Percentiles rank a stretch among this genome's conserved stretches.
Evolutionary conservation across 1,140 invertebrate genomes (phyloP).

Genomic region (Dendrolimus punctatus): DNA sequence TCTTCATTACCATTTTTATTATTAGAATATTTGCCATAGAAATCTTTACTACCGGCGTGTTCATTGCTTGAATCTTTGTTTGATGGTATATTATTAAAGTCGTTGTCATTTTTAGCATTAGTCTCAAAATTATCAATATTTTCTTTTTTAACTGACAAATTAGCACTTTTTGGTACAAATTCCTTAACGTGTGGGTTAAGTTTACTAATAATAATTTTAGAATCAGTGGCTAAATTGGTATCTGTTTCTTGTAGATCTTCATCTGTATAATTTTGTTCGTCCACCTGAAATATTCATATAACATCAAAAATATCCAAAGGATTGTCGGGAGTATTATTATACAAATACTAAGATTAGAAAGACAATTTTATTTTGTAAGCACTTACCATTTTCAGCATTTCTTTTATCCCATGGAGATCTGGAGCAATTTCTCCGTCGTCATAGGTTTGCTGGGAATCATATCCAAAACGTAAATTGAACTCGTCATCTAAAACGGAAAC

Average conservation of each 20-base stretch:
- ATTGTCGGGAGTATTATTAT: no score
- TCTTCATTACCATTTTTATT: no score
- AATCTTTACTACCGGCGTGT: no score
- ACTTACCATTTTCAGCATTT: constrained; percentile 33
- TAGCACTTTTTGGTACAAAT: constrained; percentile 27
- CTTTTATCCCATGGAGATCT: constrained; percentile 9
- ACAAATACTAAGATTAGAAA: no score
- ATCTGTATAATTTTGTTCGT: neutral
- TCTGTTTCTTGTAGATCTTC: no score
- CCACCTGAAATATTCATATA: neutral
- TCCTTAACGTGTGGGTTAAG: constrained; percentile 38
- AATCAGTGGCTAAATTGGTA: neutral
- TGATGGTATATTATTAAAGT: neutral
- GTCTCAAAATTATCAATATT: constrained; percentile 2
- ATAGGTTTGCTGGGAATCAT: no score
- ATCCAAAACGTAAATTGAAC: no score
- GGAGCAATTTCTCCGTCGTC: neutral
- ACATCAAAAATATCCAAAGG: no score
- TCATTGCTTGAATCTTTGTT: no score
- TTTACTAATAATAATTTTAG: constrained; percentile 28
- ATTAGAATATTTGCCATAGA: no score
- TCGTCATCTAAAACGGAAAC: no score
- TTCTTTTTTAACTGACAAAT: neutral
- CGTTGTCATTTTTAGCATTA: constrained; percentile 4
- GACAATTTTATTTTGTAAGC: neutral